phyloP scores from a whole-genome alignment of 2,113 vertebrate species.

The Bambusicola thoracicus region DNA sequence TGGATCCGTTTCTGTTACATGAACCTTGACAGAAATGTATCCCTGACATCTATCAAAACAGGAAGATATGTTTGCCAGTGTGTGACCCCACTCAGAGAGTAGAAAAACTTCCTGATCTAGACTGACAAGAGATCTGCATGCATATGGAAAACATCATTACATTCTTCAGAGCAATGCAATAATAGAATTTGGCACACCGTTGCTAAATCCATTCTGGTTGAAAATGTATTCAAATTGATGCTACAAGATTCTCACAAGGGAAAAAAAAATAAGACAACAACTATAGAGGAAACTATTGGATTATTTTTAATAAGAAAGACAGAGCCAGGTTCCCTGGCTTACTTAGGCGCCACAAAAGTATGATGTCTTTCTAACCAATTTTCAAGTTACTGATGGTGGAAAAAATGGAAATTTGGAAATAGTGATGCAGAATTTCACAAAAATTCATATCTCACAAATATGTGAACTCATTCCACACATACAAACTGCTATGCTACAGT shows the following conservation, averaged over 20 bases:
- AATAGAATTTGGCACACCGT: not conserved
- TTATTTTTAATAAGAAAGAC: not conserved
- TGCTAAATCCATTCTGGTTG: not conserved
- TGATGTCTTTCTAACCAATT: not conserved
- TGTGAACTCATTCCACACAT: not conserved
- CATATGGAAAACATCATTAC: not conserved
- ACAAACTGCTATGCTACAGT: not conserved
- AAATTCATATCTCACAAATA: not conserved
- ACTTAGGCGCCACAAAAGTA: not conserved
- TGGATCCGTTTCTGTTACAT: no score
- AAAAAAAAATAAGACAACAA: not conserved
- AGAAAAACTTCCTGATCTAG: not conserved
- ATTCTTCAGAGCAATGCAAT: not conserved
- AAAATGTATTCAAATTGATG: not conserved
- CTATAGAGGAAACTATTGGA: not conserved
- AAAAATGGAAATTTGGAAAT: not conserved
- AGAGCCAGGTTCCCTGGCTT: not conserved
- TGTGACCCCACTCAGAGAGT: no score
- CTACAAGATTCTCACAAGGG: not conserved
- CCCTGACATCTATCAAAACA: not conserved
- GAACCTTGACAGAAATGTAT: not conserved
- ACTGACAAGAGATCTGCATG: not conserved
- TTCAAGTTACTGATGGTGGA: not conserved
- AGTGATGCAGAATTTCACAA: not conserved
- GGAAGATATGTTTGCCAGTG: no score